phyloP scores from a whole-genome alignment of 2,113 vertebrate genomes.

The Dascyllus trimaculatus region DNA sequence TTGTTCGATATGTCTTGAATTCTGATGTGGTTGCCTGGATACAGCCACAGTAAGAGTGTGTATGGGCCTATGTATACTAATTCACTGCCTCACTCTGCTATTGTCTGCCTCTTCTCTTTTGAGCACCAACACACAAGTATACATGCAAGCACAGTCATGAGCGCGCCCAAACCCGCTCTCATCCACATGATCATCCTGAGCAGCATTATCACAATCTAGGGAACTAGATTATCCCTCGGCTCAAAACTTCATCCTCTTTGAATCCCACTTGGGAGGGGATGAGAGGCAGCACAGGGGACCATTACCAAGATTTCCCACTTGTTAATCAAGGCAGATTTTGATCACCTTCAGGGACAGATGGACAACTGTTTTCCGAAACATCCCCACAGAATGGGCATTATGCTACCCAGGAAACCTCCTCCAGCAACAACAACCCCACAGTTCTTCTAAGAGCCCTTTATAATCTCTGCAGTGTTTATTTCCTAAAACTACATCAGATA shows the following conservation, averaged over 20 bases:
- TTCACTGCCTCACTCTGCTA: slow-evolving; percentile 48
- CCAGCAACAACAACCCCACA: slow-evolving; percentile 4
- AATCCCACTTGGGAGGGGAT: slow-evolving; percentile 74
- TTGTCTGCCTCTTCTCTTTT: slow-evolving; percentile 56
- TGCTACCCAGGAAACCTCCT: slow-evolving; percentile 39
- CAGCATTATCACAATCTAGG: slow-evolving; percentile 82
- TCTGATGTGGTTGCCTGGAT: slow-evolving; percentile 71
- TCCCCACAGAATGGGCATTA: slow-evolving; percentile 9
- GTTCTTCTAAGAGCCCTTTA: neutral
- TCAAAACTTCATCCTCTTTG: slow-evolving; percentile 80
- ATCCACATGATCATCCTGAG: slow-evolving; percentile 71
- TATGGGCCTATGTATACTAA: slow-evolving; percentile 38
- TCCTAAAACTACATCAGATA: slow-evolving; percentile 11
- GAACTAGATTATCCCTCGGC: slow-evolving; percentile 82
- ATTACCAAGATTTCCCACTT: slow-evolving; percentile 70
- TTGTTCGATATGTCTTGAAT: slow-evolving; percentile 58
- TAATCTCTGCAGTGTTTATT: slow-evolving; percentile 10
- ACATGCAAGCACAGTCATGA: slow-evolving; percentile 11
- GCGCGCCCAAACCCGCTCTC: slow-evolving; percentile 51
- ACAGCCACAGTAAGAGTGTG: slow-evolving; percentile 52
- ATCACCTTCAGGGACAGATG: slow-evolving; percentile 83
- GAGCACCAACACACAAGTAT: slow-evolving; percentile 31
- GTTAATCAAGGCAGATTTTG: slow-evolving; percentile 84
- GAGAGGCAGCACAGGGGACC: slow-evolving; percentile 65
- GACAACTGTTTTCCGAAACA: slow-evolving; percentile 75